A percentile compares a stretch with the other conserved stretches of the same genome.
These are phyloP conservation scores for Drosophila sp. DNA, from an alignment of 1,140 invertebrate genomes.

Conservation along the genomic window DNA sequence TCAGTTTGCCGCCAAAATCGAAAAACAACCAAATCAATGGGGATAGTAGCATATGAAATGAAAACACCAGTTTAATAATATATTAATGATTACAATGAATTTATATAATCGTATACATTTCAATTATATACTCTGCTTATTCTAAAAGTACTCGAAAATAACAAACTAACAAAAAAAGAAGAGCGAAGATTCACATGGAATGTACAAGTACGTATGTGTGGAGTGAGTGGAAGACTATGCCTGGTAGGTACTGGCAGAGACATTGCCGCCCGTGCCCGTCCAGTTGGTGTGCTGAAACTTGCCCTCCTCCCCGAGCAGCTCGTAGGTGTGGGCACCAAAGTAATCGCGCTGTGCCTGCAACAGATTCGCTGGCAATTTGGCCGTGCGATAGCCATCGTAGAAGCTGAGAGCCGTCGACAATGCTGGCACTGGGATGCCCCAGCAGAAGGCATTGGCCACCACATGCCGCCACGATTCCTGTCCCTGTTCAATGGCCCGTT, in stretches of 20 bases:
- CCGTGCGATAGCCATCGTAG: conserved; percentile 97
- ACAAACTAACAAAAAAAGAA: conserved; percentile 35
- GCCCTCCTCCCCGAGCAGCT: conserved; percentile 93
- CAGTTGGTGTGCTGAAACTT: conserved; percentile 98
- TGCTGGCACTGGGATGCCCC: conserved; percentile 96
- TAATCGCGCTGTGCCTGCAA: conserved; percentile 99
- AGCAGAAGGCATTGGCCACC: conserved; percentile 87
- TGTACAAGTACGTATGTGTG: too few relatives aligned
- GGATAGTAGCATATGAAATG: conserved; percentile 51
- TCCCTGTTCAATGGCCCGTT: conserved; percentile 91
- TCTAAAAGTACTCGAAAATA: conserved; percentile 24
- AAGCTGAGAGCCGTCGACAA: conserved; percentile 97
- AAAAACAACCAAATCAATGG: conserved; percentile 16
- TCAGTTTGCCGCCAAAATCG: conserved; percentile 13
- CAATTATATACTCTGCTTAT: conserved; percentile 45
- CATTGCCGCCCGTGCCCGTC: conserved; percentile 98
- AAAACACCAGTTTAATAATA: conserved; percentile 74
- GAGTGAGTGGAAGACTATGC: conserved; percentile 87
- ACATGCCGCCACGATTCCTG: conserved; percentile 91
- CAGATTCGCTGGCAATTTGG: conserved; percentile 94
- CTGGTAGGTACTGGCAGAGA: conserved; percentile 97
- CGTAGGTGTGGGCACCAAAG: conserved; percentile 99
- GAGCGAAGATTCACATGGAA: conserved; percentile 20
- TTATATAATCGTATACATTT: conserved; percentile 18
- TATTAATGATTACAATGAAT: conserved; percentile 39